Conservation (phyloP, 2,888 invertebrate genomes). For the Gnatocerus cornutus region DNA sequence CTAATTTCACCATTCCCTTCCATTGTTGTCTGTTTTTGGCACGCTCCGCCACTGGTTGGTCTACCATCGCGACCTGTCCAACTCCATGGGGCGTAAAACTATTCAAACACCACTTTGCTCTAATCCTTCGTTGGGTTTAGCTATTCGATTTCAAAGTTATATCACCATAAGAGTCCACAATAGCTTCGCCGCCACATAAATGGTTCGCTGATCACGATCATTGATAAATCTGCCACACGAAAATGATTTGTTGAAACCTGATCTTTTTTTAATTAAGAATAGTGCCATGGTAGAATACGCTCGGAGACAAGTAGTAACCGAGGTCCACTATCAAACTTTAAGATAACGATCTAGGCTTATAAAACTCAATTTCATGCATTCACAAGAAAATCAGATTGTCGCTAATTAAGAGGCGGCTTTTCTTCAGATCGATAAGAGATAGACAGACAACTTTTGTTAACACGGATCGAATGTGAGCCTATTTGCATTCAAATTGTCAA, state of each 20-base stretch:
- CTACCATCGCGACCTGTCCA: conserved; percentile 48
- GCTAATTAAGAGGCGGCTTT: conserved; percentile 18
- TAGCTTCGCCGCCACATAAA: conserved; percentile 7
- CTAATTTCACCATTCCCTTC: no score
- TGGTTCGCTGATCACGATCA: conserved; percentile 22
- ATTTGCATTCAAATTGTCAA: conserved; percentile 7
- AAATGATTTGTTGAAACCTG: conserved; percentile 30
- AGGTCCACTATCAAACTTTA: conserved; percentile 6
- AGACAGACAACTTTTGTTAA: conserved; percentile 7
- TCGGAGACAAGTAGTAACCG: conserved; percentile 1
- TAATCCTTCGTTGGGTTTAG: conserved; percentile 23
- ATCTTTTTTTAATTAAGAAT: conserved; percentile 21
- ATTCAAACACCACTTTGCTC: conserved; percentile 49
- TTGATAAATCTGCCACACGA: conserved; percentile 30
- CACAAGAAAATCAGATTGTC: neutral
- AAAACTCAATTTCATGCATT: conserved; percentile 20
- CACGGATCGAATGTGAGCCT: conserved; percentile 3
- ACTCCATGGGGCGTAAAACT: conserved; percentile 50
- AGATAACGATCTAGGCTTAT: conserved; percentile 16
- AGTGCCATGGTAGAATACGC: neutral
- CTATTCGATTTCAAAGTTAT: conserved; percentile 21
- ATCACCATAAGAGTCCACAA: conserved; percentile 31
- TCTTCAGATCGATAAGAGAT: conserved; percentile 10
- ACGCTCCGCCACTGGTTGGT: conserved; percentile 25
- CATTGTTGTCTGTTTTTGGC: no score